Percentiles rank a stretch among this genome's conserved stretches.
Conservation (phyloP, 2,113 vertebrate genomes). For the Eretmochelys imbricata region DNA sequence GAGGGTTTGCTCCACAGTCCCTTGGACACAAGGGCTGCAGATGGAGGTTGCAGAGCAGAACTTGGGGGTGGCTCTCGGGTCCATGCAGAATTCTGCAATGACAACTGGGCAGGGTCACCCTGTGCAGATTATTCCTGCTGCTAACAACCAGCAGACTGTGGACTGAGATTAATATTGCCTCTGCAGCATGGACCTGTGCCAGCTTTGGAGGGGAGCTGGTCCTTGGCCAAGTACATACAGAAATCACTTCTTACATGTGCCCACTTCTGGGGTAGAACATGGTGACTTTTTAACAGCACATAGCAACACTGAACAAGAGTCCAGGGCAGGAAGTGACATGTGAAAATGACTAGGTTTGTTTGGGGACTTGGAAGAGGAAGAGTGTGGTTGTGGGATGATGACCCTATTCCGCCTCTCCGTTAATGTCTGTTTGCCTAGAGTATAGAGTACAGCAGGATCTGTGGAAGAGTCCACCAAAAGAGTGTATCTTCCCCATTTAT, state of each 20-base stretch:
- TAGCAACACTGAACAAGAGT: neutral
- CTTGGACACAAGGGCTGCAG: neutral
- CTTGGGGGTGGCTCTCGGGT: neutral
- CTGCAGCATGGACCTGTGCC: neutral
- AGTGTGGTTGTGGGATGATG: too few relatives aligned
- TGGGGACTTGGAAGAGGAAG: neutral
- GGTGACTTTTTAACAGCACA: too few relatives aligned
- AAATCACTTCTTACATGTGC: neutral
- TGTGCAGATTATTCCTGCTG: neutral
- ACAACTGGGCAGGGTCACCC: neutral
- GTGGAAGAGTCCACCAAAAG: neutral
- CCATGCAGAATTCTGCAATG: too few relatives aligned
- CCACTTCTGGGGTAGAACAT: neutral
- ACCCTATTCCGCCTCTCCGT: neutral
- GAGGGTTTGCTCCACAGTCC: neutral
- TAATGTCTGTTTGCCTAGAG: neutral
- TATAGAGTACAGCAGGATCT: neutral
- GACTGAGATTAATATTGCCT: neutral
- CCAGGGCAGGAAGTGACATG: neutral
- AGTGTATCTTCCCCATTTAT: constrained; percentile 1
- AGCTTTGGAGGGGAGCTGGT: neutral
- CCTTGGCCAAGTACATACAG: neutral
- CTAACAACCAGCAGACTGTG: neutral
- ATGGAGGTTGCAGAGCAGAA: neutral
- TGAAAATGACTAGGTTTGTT: neutral